Conservation (phyloP, 2,888 invertebrate species). For the Eubasilissa splendida region DNA sequence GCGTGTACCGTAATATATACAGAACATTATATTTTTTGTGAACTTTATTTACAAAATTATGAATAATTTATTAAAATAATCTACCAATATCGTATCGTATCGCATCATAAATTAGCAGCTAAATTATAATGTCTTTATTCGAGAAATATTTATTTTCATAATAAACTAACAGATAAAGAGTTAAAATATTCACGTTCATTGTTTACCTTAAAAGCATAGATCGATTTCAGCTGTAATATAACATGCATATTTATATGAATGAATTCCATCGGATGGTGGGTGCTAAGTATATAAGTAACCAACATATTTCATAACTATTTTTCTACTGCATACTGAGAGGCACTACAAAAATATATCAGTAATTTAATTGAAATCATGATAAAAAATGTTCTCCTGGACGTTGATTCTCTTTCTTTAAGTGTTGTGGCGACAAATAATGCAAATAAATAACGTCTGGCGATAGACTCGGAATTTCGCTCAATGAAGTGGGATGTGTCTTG, state of each 20-base stretch:
- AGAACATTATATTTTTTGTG: no score
- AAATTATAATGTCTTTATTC: constrained; percentile 30
- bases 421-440: no score
- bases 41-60: no score
- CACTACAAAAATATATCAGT: no score
- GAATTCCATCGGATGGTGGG: background rate
- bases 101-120: background rate
- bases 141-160: constrained; percentile 1
- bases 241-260: background rate
- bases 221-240: constrained; percentile 5
- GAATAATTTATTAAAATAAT: constrained; percentile 11
- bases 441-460: no score
- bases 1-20: no score
- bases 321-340: no score
- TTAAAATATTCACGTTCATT: constrained; percentile 6
- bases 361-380: no score
- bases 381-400: no score
- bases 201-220: constrained; percentile 29
- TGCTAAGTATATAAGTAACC: background rate
- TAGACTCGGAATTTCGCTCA: no score
- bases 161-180: constrained; percentile 9
- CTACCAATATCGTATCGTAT: background rate
- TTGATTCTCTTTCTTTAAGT: no score
- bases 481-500: no score
- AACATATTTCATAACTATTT: background rate